Percentiles rank a stretch among this genome's conserved stretches.
phyloP scores from a whole-genome alignment of 2,888 invertebrate species.

The Rhagophthalmus giganteus region DNA sequence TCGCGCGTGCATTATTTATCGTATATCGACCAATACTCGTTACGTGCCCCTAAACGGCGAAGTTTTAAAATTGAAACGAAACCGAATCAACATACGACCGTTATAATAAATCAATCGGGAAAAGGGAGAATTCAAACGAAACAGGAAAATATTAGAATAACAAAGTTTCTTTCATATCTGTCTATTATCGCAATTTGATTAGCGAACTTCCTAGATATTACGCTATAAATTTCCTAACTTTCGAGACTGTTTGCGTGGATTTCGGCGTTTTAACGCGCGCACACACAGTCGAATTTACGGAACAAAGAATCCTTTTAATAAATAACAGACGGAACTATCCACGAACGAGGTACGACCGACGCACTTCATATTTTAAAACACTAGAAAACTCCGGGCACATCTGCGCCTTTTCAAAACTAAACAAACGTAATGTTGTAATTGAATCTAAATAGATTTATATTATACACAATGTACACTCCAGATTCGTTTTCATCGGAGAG shows the following conservation, averaged over 20 bases:
- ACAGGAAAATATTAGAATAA: constrained; percentile 1
- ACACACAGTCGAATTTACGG: no score
- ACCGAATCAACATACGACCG: not conserved
- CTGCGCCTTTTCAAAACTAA: not conserved
- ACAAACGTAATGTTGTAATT: not conserved
- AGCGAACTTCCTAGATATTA: constrained; percentile 12
- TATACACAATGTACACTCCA: not conserved
- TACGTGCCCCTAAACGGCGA: no score
- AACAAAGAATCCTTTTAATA: not conserved
- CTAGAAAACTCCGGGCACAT: not conserved
- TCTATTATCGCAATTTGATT: constrained; percentile 25
- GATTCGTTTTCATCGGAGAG: not conserved
- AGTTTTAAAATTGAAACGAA: not conserved
- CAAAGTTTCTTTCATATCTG: constrained; percentile 18
- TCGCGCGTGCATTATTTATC: no score
- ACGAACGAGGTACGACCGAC: not conserved
- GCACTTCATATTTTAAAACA: not conserved
- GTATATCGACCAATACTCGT: no score
- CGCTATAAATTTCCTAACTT: constrained; percentile 21
- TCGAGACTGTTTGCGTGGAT: constrained; percentile 3
- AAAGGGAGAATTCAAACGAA: not conserved
- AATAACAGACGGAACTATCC: not conserved
- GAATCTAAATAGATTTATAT: not conserved
- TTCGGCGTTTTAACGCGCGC: not conserved
- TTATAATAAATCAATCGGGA: not conserved